phyloP scores from a whole-genome alignment of 2,888 invertebrate species.

The Lycocerus yunnanus region DNA sequence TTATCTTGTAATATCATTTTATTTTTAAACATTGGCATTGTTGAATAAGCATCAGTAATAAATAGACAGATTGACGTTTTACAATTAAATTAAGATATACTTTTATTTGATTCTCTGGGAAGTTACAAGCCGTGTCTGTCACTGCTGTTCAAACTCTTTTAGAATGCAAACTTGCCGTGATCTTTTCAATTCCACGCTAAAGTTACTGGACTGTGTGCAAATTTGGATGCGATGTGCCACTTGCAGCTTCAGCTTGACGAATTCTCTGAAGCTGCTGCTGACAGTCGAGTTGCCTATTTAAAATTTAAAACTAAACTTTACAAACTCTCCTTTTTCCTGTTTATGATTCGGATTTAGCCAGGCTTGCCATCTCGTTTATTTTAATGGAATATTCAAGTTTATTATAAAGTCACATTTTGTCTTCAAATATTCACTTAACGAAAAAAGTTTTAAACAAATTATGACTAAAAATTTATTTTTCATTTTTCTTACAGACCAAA shows the following conservation, averaged over 20 bases:
- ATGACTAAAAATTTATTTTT: slow-evolving; percentile 9
- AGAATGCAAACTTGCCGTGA: slow-evolving; percentile 44
- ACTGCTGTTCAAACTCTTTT: slow-evolving; percentile 36
- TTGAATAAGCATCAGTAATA: background rate
- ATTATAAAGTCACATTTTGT: slow-evolving; percentile 16
- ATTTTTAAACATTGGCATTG: background rate
- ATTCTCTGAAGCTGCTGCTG: slow-evolving; percentile 42
- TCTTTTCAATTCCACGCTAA: slow-evolving; percentile 45
- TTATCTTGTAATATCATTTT: background rate
- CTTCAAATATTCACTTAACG: background rate
- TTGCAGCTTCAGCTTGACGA: slow-evolving; percentile 43
- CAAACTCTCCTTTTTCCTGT: slow-evolving; percentile 35
- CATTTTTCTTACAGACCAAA: slow-evolving; percentile 67
- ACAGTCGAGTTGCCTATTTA: slow-evolving; percentile 41
- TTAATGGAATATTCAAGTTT: slow-evolving; percentile 32
- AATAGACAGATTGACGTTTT: background rate
- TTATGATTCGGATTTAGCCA: slow-evolving; percentile 33
- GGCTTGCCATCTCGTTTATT: slow-evolving; percentile 23
- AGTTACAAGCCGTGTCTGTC: slow-evolving; percentile 34
- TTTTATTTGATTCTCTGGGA: slow-evolving; percentile 25
- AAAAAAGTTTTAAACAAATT: slow-evolving; percentile 4
- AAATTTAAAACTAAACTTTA: slow-evolving; percentile 42
- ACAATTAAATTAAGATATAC: slow-evolving; percentile 6
- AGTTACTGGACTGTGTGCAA: slow-evolving; percentile 40
- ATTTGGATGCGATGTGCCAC: slow-evolving; percentile 45